These are phyloP conservation scores for Papilio helenus DNA, from an alignment of 1,140 invertebrate species.

Conservation along the genomic window DNA sequence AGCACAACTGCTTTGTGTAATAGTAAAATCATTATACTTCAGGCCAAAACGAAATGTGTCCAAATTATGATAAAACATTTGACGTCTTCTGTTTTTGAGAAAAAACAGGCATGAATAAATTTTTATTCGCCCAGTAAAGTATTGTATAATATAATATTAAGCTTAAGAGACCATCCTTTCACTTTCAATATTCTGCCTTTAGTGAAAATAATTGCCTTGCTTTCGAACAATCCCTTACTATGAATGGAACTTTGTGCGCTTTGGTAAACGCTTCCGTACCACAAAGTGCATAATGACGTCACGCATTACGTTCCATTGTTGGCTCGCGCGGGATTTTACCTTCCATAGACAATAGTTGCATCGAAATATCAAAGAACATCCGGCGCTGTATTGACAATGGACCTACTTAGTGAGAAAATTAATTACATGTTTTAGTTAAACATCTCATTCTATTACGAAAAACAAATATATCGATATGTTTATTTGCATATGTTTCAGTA, in stretches of 20 bases:
- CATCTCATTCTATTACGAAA: neutral
- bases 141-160: neutral
- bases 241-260: conserved; percentile 19
- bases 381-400: neutral
- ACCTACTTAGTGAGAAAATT: neutral
- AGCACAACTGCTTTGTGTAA: no score
- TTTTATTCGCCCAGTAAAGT: neutral
- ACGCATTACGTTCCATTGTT: conserved; percentile 25
- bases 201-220: conserved; percentile 15
- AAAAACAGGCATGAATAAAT: no score
- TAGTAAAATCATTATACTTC: no score
- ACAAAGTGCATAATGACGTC: conserved; percentile 23
- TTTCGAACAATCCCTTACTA: conserved; percentile 12
- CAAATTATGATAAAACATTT: no score
- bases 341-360: conserved; percentile 23
- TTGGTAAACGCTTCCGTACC: conserved; percentile 26
- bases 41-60: no score
- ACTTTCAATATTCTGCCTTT: neutral
- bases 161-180: neutral
- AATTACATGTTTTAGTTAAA: neutral
- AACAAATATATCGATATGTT: neutral
- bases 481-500: no score
- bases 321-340: conserved; percentile 10
- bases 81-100: no score
- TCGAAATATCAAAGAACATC: conserved; percentile 9